Evolutionary conservation across 2,888 invertebrate species (phyloP).

Genomic region (Xestia sexstrigata): DNA sequence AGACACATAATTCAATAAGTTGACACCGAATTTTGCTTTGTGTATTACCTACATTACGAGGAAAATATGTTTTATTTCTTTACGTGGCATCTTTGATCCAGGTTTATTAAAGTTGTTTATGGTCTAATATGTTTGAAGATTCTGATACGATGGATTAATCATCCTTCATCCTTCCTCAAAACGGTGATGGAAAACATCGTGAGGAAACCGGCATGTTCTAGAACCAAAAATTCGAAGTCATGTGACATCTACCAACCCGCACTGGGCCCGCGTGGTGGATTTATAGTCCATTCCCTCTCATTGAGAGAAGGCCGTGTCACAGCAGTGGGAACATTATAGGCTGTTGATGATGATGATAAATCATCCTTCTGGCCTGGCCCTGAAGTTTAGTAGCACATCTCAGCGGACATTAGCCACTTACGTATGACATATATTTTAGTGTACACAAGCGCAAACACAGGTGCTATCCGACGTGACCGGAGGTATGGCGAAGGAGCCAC

Average conservation of each 20-base stretch:
- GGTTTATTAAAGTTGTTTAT: slow-evolving; percentile 6
- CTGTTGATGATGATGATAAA: no score
- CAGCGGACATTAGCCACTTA: background rate
- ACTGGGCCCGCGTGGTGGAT: no score
- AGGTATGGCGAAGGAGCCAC: background rate
- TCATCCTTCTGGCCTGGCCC: no score
- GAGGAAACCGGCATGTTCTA: no score
- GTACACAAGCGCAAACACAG: background rate
- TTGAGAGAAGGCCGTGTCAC: no score
- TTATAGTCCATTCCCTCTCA: no score
- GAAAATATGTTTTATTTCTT: slow-evolving; percentile 33
- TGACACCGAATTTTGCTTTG: slow-evolving; percentile 27
- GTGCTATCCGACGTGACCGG: background rate
- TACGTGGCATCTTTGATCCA: slow-evolving; percentile 21
- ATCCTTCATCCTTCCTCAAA: no score
- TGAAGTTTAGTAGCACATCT: background rate
- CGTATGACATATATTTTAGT: background rate
- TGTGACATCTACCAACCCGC: no score
- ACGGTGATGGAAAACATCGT: no score
- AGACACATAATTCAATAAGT: slow-evolving; percentile 56
- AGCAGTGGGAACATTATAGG: no score
- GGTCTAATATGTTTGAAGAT: background rate
- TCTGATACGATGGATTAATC: background rate
- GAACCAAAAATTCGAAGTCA: no score
- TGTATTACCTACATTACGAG: slow-evolving; percentile 9